Base-by-base conservation (phyloP, 2,113 vertebrate genomes). In the Chauna torquata region DNA sequence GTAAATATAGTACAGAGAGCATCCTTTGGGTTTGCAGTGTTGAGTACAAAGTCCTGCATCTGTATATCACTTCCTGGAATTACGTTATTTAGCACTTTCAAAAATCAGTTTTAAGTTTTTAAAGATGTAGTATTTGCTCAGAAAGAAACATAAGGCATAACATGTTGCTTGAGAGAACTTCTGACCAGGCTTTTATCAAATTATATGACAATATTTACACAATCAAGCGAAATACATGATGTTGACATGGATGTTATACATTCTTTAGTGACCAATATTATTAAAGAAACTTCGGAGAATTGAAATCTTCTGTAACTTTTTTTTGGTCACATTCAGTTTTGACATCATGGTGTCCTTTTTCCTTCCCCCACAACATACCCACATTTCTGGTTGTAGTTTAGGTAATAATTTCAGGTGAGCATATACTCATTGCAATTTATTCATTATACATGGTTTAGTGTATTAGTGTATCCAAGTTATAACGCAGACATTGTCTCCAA, bases 351-450 rank as follows among this genome's bases (percentile, higher is more conserved):
- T 19, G 7, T 55, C 30, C 27, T 58, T 13, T 70, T 12, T 5
- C 7, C 12, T 68, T n/a, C 34, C 2, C 70, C 23, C 4, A 3
- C 59, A 70, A 52, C 25, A 25, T 49, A 6, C 3, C 0, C 2
- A 13, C 8, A 5, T 44, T 80, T 40, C 6, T 66, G 40, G 13
- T 65, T 75, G 69, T 34, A 40, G 38, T 64, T 66, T 6, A 32
- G 52, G 44, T 89, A 36, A 57, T 36, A 84, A 19, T 54, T 75
- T n/a, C 9, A 8, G 64, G 57, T 82, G 54, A 79, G 28, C 15
- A 2, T 11, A 1, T 36, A 45, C 42, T 87, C 19, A 14, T 61
- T 40, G 65, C 11, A 40, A 2, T 32, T 61, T 59, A 42, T 52
- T 81, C 9, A 23, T 47, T 75, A n/a, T 36, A 59, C 6, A 5